phyloP scores from a whole-genome alignment of 2,797 vertebrate species.

The Hemitrygon akajei region DNA sequence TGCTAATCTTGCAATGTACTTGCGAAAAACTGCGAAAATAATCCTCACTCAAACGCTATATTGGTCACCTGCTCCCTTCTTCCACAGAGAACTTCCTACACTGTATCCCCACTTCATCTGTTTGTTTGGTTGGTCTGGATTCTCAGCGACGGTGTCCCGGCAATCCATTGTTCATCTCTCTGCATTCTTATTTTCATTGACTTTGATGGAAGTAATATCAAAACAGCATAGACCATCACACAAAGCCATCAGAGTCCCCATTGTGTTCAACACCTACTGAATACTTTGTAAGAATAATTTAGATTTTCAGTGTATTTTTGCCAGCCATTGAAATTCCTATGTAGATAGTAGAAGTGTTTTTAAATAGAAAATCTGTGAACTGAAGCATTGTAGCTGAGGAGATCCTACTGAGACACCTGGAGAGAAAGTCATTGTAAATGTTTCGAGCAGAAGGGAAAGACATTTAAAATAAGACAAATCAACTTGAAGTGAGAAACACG shows the following conservation, averaged over 20 bases:
- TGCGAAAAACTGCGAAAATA: too few species aligned
- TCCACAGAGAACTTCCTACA: not conserved
- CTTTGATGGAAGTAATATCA: not conserved
- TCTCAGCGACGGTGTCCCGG: not conserved
- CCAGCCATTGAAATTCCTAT: not conserved
- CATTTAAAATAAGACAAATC: not conserved
- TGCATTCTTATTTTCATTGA: not conserved
- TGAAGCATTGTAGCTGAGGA: not conserved
- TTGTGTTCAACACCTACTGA: not conserved
- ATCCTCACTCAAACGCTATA: not conserved
- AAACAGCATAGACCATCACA: not conserved
- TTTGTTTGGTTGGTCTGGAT: not conserved
- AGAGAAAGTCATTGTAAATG: not conserved
- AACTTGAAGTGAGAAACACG: not conserved
- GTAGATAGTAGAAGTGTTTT: not conserved
- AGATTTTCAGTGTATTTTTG: constrained; percentile 49
- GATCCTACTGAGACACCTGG: not conserved
- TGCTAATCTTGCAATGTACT: too few species aligned
- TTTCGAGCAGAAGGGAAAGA: not conserved
- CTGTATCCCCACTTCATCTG: not conserved
- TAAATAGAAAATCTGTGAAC: not conserved
- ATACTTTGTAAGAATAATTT: not conserved
- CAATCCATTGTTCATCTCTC: not conserved
- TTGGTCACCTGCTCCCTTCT: not conserved
- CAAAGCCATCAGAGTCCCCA: not conserved